phyloP scores from a whole-genome alignment of 2,113 vertebrate species.

The Craseonycteris thonglongyai region DNA sequence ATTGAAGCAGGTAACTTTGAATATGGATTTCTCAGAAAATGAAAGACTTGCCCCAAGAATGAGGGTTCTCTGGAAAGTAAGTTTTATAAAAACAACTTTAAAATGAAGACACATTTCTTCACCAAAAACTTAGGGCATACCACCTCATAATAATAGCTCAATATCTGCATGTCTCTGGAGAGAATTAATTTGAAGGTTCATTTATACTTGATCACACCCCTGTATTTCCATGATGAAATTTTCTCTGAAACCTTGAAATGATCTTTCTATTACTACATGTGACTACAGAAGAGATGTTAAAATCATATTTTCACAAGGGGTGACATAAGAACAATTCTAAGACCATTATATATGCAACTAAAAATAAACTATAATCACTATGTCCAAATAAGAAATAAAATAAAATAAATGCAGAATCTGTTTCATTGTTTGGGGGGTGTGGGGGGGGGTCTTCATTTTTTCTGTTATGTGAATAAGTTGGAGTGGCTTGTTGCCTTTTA shows the following conservation, averaged over 20 bases:
- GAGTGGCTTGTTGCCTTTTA: not conserved
- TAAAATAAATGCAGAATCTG: not conserved
- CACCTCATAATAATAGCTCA: not conserved
- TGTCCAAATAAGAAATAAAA: not conserved
- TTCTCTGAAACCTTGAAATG: not conserved
- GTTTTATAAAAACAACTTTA: not conserved
- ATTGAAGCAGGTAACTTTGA: not conserved
- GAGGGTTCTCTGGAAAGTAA: not conserved
- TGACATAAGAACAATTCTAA: not conserved
- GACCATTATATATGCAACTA: not conserved
- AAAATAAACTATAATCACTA: not conserved
- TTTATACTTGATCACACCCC: not conserved
- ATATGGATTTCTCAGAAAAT: not conserved
- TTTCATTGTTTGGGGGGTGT: not conserved
- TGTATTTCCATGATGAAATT: not conserved
- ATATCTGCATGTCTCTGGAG: not conserved
- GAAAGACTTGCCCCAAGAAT: not conserved
- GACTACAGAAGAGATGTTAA: not conserved
- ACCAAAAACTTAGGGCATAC: not conserved
- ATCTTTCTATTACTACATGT: not conserved
- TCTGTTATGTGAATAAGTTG: not conserved
- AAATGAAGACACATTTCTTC: not conserved
- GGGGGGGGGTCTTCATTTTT: not conserved
- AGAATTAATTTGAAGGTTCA: not conserved
- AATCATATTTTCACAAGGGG: not conserved